These are phyloP conservation scores for Eilema depressum DNA, from an alignment of 2,888 invertebrate genomes.

Conservation along the genomic window DNA sequence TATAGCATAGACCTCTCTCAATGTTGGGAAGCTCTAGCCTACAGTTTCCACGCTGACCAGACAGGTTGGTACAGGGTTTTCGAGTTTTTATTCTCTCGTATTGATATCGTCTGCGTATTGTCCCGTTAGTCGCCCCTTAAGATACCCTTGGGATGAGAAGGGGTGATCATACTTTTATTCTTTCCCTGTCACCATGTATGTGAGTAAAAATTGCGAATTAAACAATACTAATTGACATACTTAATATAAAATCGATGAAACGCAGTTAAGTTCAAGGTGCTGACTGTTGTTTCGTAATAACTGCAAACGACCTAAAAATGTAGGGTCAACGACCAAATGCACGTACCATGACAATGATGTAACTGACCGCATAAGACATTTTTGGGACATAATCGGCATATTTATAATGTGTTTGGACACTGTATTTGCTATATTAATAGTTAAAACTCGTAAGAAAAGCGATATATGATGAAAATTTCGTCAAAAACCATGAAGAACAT, in stretches of 20 bases:
- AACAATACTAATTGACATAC: neutral
- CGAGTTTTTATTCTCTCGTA: too few relatives aligned
- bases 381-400: neutral
- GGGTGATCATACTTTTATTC: too few relatives aligned
- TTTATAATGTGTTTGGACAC: neutral
- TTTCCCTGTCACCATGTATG: too few relatives aligned
- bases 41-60: too few relatives aligned
- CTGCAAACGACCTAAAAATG: constrained; percentile 9
- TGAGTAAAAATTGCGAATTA: neutral
- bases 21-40: too few relatives aligned
- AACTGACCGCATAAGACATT: neutral
- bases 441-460: neutral
- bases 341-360: constrained; percentile 22
- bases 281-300: neutral
- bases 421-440: neutral
- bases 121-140: too few relatives aligned
- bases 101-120: too few relatives aligned
- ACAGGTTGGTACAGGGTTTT: too few relatives aligned
- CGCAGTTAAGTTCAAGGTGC: neutral
- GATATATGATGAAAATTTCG: neutral
- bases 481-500: neutral
- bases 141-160: too few relatives aligned
- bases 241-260: neutral
- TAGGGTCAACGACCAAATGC: constrained; percentile 33
- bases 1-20: too few relatives aligned